These are phyloP conservation scores for Whitmania pigra DNA, from an alignment of 1,140 invertebrate species.

Conservation along the genomic window DNA sequence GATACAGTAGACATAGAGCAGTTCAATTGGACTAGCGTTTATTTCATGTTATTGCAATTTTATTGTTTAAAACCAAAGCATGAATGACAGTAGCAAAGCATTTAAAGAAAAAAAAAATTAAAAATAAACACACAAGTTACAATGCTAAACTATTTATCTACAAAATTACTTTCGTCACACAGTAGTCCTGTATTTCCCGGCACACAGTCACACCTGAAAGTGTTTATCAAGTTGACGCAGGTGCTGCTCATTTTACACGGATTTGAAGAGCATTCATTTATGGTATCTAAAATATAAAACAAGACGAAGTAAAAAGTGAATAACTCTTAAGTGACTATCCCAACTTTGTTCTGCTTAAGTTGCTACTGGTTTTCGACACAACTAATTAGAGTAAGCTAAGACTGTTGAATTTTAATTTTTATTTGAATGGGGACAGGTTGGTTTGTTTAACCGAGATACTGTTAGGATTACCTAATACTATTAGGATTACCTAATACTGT, in stretches of 20 bases:
- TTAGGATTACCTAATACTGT: constrained; percentile 4
- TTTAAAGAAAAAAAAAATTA: constrained; percentile 3
- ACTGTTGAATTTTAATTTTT: too few species aligned
- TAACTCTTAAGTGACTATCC: too few species aligned
- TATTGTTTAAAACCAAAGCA: not conserved
- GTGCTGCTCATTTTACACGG: constrained; percentile 21
- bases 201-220: constrained; percentile 22
- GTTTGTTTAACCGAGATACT: too few species aligned
- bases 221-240: constrained; percentile 10
- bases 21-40: too few species aligned
- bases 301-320: not conserved
- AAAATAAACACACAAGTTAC: not conserved
- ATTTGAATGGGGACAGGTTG: too few species aligned
- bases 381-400: too few species aligned
- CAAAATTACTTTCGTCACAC: constrained; percentile 19
- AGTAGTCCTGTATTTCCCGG: constrained; percentile 17
- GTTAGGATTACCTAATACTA: constrained; percentile 1
- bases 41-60: too few species aligned
- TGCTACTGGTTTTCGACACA: not conserved
- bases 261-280: constrained; percentile 21
- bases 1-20: too few species aligned
- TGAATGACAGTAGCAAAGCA: not conserved
- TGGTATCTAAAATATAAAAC: not conserved
- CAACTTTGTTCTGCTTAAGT: too few species aligned
- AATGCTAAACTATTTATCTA: not conserved